Percentiles rank a stretch among this genome's conserved stretches.
These are phyloP conservation scores for Noctuana brunneofusca DNA, from an alignment of 2,888 invertebrate genomes.

Conservation along the genomic window DNA sequence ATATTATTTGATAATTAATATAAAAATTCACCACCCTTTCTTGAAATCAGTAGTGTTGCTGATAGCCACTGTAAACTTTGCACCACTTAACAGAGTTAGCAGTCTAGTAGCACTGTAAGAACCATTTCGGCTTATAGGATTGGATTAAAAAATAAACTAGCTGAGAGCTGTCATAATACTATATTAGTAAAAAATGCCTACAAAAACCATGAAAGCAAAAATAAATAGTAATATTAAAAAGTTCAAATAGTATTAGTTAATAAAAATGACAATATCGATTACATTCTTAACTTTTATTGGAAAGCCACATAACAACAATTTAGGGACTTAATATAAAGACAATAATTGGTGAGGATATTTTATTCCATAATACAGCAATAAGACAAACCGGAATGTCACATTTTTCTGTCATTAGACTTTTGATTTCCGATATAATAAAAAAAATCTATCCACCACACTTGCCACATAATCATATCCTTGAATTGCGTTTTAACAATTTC, in stretches of 20 bases:
- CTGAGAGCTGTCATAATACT: conserved; percentile 33
- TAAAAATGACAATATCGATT: conserved; percentile 34
- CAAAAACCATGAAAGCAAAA: conserved; percentile 31
- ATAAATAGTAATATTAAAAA: conserved; percentile 32
- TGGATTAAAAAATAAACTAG: conserved; percentile 31
- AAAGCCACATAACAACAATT: conserved; percentile 35
- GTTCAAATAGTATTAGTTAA: conserved; percentile 28
- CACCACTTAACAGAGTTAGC: no score
- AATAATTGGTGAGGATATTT: conserved; percentile 80
- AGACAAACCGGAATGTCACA: conserved; percentile 84
- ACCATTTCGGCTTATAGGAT: conserved; percentile 7
- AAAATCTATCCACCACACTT: conserved; percentile 71
- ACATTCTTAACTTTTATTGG: conserved; percentile 34
- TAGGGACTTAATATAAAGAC: conserved; percentile 54
- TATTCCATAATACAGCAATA: conserved; percentile 83
- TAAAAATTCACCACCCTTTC: no score
- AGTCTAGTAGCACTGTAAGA: neutral
- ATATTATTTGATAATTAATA: no score
- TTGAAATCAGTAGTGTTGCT: neutral
- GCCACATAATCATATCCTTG: conserved; percentile 68
- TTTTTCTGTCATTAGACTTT: conserved; percentile 70
- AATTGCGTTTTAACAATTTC: conserved; percentile 75
- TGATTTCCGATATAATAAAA: conserved; percentile 76
- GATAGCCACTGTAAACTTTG: neutral
- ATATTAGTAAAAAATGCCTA: conserved; percentile 35